Percentiles rank a stretch among this genome's conserved stretches.
Evolutionary conservation across 2,113 vertebrate genomes (phyloP).

Genomic region (Bothrops jararaca): DNA sequence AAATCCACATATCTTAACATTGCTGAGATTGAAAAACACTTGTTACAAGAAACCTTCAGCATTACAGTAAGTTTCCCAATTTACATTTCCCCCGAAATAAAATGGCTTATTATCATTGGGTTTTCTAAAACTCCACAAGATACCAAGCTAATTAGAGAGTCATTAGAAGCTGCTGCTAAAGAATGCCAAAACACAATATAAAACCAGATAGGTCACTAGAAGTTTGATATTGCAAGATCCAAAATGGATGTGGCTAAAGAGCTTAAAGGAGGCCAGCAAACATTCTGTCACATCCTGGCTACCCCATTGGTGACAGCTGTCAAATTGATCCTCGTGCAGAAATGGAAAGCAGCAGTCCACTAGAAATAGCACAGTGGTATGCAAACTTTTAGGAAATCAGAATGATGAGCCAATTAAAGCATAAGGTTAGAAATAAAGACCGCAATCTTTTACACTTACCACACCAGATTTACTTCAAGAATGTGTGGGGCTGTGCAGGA

Average conservation of each 20-base stretch:
- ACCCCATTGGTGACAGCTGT: conserved; percentile 17
- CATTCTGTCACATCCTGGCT: neutral
- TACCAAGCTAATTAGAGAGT: neutral
- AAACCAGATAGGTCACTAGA: neutral
- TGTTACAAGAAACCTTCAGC: neutral
- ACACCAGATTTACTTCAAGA: neutral
- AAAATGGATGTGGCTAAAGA: neutral
- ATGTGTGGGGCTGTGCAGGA: no score
- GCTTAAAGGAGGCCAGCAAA: neutral
- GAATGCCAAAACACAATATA: neutral
- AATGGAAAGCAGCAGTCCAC: conserved; percentile 20
- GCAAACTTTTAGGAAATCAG: neutral
- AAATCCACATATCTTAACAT: neutral
- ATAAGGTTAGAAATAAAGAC: neutral
- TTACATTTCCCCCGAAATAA: neutral
- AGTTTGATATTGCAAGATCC: neutral
- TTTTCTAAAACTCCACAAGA: neutral
- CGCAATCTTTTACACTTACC: neutral
- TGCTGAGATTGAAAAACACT: neutral
- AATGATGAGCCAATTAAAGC: neutral
- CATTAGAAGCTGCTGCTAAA: neutral
- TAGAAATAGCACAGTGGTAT: conserved; percentile 27
- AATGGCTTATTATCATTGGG: neutral
- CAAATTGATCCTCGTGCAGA: neutral
- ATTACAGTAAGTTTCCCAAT: neutral